These are phyloP conservation scores for Anaspis maculata DNA, from an alignment of 2,888 invertebrate species.

Conservation along the genomic window DNA sequence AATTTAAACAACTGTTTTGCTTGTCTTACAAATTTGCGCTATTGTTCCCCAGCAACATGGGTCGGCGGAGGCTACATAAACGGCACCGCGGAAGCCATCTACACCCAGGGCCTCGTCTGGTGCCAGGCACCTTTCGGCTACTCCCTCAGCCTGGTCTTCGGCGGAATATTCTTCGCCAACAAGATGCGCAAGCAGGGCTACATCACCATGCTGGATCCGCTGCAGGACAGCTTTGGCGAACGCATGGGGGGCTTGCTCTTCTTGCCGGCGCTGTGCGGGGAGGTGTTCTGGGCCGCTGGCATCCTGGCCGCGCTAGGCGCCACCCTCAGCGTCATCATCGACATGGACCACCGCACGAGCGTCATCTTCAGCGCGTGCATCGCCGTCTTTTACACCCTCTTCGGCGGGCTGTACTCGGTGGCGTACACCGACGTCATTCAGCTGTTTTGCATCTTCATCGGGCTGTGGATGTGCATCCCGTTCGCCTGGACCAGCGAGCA, in stretches of 20 bases:
- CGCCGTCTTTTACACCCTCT: conserved; percentile 94
- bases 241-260: conserved; percentile 96
- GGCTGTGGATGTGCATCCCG: conserved; percentile 96
- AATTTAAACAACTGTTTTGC: too few relatives aligned
- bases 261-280: conserved; percentile 92
- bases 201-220: conserved; percentile 97
- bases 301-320: conserved; percentile 94
- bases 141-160: conserved; percentile 89
- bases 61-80: conserved; percentile 99
- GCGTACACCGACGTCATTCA: conserved; percentile 99
- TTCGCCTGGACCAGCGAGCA: conserved; percentile 87
- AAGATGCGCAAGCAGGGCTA: conserved; percentile 97
- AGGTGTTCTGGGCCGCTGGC: conserved; percentile 98
- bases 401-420: conserved; percentile 95
- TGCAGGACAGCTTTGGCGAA: conserved; percentile 93
- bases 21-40: too few relatives aligned
- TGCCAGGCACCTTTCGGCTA: conserved; percentile 99
- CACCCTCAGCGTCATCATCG: conserved; percentile 92
- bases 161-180: conserved; percentile 96
- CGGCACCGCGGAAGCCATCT: conserved; percentile 96
- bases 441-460: conserved; percentile 94
- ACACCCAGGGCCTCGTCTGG: conserved; percentile 88
- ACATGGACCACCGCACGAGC: conserved; percentile 86
- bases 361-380: conserved; percentile 94
- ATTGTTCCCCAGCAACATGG: conserved; percentile 86